These are phyloP conservation scores for Synanthedon andrenaeformis DNA, from an alignment of 2,888 invertebrate genomes.

Conservation along the genomic window DNA sequence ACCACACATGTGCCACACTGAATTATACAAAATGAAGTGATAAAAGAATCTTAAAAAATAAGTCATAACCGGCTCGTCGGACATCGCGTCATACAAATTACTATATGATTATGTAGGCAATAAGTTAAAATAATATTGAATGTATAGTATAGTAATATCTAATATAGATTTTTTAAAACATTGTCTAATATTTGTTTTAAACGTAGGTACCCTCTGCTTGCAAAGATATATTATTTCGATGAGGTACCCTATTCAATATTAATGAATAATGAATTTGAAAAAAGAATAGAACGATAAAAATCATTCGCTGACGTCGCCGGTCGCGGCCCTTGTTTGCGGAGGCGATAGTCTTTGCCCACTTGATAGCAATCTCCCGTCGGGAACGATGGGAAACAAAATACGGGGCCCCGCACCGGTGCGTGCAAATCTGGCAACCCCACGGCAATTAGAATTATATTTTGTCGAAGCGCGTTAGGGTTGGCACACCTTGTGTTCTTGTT, in stretches of 20 bases:
- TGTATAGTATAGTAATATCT: no score
- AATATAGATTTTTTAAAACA: no score
- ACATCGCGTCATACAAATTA: no score
- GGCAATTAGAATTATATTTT: constrained; percentile 27
- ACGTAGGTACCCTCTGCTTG: no score
- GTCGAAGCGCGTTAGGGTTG: constrained; percentile 20
- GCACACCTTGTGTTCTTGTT: constrained; percentile 1
- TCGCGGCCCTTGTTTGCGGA: constrained; percentile 25
- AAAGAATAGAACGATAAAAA: constrained; percentile 41
- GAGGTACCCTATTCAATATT: constrained; percentile 13
- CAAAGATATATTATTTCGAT: no score
- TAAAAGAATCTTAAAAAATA: no score
- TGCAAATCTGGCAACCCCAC: constrained; percentile 14
- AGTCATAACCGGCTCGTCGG: no score
- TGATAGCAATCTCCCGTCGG: constrained; percentile 39
- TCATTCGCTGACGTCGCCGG: constrained; percentile 31
- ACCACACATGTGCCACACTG: no score
- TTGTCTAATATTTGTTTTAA: no score
- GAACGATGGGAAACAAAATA: constrained; percentile 23
- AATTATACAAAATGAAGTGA: no score
- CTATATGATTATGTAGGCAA: no score
- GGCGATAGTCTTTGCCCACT: constrained; percentile 31
- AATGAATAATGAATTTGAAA: constrained; percentile 59
- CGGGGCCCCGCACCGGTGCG: constrained; percentile 30
- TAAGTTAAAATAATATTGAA: no score